Evolutionary conservation across 2,888 invertebrate genomes (phyloP), one percentile per base, ranked within the genome.

Genomic region (Tenthredo scrophulariae): DNA sequence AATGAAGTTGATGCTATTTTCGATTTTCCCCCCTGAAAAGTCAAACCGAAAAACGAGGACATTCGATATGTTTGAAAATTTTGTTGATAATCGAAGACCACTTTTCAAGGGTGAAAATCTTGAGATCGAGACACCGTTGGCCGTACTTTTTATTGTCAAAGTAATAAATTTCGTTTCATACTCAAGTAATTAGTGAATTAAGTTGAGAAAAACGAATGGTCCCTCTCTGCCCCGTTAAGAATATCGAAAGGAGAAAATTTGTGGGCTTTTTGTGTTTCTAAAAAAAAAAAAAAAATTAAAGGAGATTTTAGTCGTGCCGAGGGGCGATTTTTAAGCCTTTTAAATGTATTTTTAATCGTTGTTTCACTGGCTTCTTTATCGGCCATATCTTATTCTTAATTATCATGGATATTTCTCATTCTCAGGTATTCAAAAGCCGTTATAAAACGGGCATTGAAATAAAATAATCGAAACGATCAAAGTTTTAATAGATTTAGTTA

Each of bases 401-500:
- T 65, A 40, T 80, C 65, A 72, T 85, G 86, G 88, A 89, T 88
- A 88, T 88, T 88, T 72, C 37, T 18, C 72, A 72, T 72, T 72
- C 72, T 87, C 83, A 87, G 84, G 85, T 85, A 87, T 86, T 85
- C 84, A 83, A 74, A 84, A 86, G 84, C 86, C 85, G 85, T 85
- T 58, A 88, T 54, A 88, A 72, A 72, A 85, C 84, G 18, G 13
- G 65, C 13, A 67, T 33, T 33, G 33, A 67, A 89, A 89, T 89
- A 86, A 77, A 89, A 89, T 89, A 86, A 77, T 80, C 86, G 84
- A 50, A 87, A 87, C 85, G 86, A 74, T 79, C 84, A 58, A 85
- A 87, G 74, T 87, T 89, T 90, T 88, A 86, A 87, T 87, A 86
- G 87, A 88, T 74, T 87, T 82, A 84, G 82, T 74, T 86, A 85